Evolutionary conservation across 2,888 invertebrate species (phyloP), one percentile per base, ranked within the genome.

Genomic region (Lottia gigantea): DNA sequence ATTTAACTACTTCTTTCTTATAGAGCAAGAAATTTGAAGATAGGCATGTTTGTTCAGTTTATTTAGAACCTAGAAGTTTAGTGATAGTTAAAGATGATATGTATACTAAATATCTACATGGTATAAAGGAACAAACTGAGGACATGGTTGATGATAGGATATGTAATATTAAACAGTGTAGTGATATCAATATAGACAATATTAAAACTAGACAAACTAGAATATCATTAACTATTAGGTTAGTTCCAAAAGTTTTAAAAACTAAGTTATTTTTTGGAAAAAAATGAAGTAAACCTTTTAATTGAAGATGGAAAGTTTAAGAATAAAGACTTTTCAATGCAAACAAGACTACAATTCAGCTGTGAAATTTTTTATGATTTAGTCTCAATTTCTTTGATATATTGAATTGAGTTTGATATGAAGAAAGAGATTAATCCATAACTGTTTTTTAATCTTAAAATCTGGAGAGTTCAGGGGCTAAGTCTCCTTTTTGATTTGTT

Each of bases 161-260:
- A 49, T 78, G 77, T 8, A 87, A 87, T 71, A 46, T 94, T 78
- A 86, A 91, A 66, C 88, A 92, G 81, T 94, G 93, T 82, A 93
- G 93, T 2, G 72, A 67, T 85, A 88, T 70, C 87, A 89, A 68
- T 92, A 92, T 90, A 70, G 92, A 92, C 49, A 90, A 92, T 71
- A 88, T 86, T 67, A 81, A 95, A 31, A 79, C 88, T 67, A 90
- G 96, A 79, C 89, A 89, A 14, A 94, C 93, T 8, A 92, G 98
- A 83, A 90, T 97, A 76, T 98, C 97, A 16, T 89, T 98, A 67
- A 98, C 97, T 16, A 95, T 98, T 79, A 91, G 98, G 86, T 93
- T 95, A 91, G 97, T 97, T 49, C 96, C 96, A 62, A 96, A 95
- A 78, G 78, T 83, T 19, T 62, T 87, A 25, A 88, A 87, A 74